Percentiles rank a stretch among this genome's conserved stretches.
Evolutionary conservation across 1,140 invertebrate genomes (phyloP).

Genomic region (Magallana ariakensis): DNA sequence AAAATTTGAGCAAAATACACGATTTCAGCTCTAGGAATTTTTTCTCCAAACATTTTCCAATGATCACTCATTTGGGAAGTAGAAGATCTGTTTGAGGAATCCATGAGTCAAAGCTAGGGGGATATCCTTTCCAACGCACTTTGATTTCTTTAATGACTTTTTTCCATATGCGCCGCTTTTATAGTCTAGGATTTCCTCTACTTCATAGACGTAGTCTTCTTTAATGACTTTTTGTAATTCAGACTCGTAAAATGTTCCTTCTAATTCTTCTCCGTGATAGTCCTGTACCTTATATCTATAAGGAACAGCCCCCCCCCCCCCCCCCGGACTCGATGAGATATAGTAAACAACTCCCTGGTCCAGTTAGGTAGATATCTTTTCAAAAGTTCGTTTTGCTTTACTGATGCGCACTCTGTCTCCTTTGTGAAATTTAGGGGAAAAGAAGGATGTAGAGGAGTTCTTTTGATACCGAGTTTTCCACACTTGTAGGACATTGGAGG

Average conservation of each 20-base stretch:
- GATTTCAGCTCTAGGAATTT: neutral
- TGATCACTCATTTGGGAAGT: neutral
- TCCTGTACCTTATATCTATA: slow-evolving; percentile 25
- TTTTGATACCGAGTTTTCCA: slow-evolving; percentile 13
- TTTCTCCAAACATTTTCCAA: neutral
- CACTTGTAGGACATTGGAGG: neutral
- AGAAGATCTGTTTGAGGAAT: neutral
- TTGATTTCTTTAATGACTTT: neutral
- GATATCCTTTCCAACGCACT: slow-evolving; percentile 9
- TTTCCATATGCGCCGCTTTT: neutral
- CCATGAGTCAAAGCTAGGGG: neutral
- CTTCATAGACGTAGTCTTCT: neutral
- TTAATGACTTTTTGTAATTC: slow-evolving; percentile 40
- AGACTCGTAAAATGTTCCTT: slow-evolving; percentile 38
- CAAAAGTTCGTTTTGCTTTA: slow-evolving; percentile 52
- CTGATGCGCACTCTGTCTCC: slow-evolving; percentile 41
- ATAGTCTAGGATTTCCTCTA: neutral
- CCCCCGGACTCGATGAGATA: neutral
- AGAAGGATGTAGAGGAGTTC: too few species aligned
- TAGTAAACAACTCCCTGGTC: slow-evolving; percentile 24
- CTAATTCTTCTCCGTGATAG: neutral
- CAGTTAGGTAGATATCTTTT: slow-evolving; percentile 51
- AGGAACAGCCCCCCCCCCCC: too few species aligned
- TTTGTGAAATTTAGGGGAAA: neutral
- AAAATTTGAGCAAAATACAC: too few species aligned